Conservation (phyloP, 2,888 invertebrate genomes). For the Metacarcinus magister region DNA sequence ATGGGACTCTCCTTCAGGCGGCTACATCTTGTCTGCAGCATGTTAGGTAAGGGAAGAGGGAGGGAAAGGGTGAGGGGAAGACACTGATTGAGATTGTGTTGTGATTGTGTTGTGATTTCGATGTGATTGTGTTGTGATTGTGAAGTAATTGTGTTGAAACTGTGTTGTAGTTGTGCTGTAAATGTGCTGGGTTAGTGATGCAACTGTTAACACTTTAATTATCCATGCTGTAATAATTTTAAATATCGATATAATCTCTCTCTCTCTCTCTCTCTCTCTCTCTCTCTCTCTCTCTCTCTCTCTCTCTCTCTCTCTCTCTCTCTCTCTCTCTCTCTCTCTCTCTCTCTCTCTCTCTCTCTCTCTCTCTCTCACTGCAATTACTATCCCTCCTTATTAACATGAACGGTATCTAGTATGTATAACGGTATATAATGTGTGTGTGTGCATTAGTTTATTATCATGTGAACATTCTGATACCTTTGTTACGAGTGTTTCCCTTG, state of each 20-base stretch:
- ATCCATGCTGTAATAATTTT: background rate
- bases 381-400: background rate
- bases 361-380: background rate
- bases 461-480: background rate
- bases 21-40: background rate
- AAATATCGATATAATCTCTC: background rate
- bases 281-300: background rate
- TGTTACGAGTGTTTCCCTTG: background rate
- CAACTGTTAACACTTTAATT: background rate
- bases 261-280: background rate
- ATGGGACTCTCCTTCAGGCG: background rate
- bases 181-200: background rate
- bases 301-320: constrained; percentile 2
- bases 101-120: too few species aligned
- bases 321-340: constrained; percentile 2
- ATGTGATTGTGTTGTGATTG: too few species aligned
- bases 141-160: too few species aligned
- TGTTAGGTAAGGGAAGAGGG: background rate
- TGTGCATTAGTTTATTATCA: background rate
- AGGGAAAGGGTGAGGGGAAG: background rate
- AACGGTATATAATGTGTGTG: too few species aligned
- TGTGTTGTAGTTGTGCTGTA: too few species aligned
- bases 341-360: constrained; percentile 2
- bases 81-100: too few species aligned
- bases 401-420: background rate